Base-by-base conservation (phyloP, 2,113 vertebrate species). In the Romanogobio albipinnatus region DNA sequence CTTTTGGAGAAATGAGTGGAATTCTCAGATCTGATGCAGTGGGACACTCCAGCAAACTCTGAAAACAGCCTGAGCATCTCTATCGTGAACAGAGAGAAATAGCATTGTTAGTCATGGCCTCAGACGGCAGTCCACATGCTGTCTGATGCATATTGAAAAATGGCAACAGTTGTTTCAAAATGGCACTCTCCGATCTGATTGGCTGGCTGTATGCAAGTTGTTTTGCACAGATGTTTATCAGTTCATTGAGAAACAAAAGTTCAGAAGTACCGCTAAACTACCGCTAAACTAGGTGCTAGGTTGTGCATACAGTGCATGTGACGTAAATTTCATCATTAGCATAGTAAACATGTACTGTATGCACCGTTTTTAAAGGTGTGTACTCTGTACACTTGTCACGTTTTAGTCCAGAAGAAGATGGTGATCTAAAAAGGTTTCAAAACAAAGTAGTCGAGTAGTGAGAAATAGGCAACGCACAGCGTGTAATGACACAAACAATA, bases 21-120 rank as follows among this genome's bases (percentile, higher is more conserved):
- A 58, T 36, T 26, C 77, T 64, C 58, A 64, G 77, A 79, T 79
- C 58, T 26, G n/a, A 79, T 64, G n/a, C 58, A 79, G 77, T 47
- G 77, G 77, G 58, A 79, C 58, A 79, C 76, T 79, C n/a, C 58
- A 19, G 76, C 58, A 79, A 62, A 79, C 77, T 62, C 77, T 47
- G 53, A 61, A 36, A 78, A 78, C 56, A 59, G 56, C n/a, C 58
- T 9, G 39, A 45, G 56, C 26, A 10, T 33, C 26, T 56, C 15
- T 26, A 76, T 29, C 4, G 15, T 33, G 56, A 61, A 43, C 19
- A 59, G n/a, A 78, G 36, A 43, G 66, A 39, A 43, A 59, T 13
- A 43, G 53, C 22, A 39, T 61, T 78, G 76, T 29, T 64, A 47
- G 77, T 79, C 56, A 62, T 39, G 9, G 33, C 76, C 33, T 39